Percentiles rank a stretch among this genome's conserved stretches.
Conservation (phyloP, 2,797 vertebrate species). For the Percopsis omiscomaycus region DNA sequence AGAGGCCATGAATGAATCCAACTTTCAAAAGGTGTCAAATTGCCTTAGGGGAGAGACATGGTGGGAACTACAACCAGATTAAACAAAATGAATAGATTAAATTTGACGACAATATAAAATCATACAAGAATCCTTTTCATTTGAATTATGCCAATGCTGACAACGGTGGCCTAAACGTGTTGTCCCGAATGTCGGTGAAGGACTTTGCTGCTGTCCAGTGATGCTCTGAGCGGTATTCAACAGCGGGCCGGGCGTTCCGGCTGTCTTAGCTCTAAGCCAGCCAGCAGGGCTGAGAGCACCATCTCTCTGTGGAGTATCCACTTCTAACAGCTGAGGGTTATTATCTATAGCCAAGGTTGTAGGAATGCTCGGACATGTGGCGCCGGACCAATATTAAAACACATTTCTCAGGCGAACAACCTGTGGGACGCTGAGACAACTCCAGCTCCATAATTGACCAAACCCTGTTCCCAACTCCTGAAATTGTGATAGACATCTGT, state of each 20-base stretch:
- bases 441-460: conserved; percentile 44
- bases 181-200: conserved; percentile 21
- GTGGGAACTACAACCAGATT: conserved; percentile 23
- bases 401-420: conserved; percentile 52
- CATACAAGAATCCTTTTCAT: not conserved
- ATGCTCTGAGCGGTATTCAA: conserved; percentile 53
- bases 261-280: conserved; percentile 63
- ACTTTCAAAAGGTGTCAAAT: conserved; percentile 34
- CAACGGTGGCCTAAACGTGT: not conserved
- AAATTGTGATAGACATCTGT: conserved; percentile 13
- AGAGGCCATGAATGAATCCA: conserved; percentile 31
- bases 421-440: conserved; percentile 38
- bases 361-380: conserved; percentile 58
- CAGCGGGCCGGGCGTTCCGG: conserved; percentile 60
- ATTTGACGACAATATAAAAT: not conserved
- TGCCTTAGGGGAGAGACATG: conserved; percentile 23
- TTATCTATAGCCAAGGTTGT: conserved; percentile 66
- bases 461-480: conserved; percentile 23
- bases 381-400: conserved; percentile 64
- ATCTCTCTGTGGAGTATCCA: conserved; percentile 67
- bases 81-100: not conserved
- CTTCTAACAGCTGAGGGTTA: conserved; percentile 78
- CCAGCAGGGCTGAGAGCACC: conserved; percentile 53
- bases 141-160: not conserved
- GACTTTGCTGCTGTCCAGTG: conserved; percentile 1